phyloP scores from a whole-genome alignment of 2,888 invertebrate genomes.

The Aelia acuminata region DNA sequence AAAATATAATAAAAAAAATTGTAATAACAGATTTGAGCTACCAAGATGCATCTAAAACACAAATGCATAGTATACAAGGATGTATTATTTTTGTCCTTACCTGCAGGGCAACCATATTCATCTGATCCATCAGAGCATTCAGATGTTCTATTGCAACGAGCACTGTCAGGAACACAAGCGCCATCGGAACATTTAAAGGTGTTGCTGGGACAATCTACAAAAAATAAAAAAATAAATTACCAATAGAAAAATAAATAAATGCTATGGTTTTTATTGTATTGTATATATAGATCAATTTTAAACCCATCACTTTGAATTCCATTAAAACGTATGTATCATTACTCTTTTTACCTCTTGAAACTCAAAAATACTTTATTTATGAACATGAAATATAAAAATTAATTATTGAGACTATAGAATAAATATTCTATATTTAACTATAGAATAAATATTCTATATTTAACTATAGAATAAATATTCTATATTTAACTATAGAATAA shows the following conservation, averaged over 20 bases:
- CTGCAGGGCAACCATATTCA: conserved; percentile 63
- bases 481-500: too few species aligned
- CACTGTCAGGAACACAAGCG: conserved; percentile 73
- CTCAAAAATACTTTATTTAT: too few species aligned
- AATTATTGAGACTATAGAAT: too few species aligned
- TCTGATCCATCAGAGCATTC: conserved; percentile 72
- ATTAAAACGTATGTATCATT: too few species aligned
- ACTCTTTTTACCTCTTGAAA: too few species aligned
- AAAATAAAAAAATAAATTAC: neutral
- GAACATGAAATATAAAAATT: too few species aligned
- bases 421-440: too few species aligned
- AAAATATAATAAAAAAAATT: neutral
- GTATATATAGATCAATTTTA: neutral
- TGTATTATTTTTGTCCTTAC: neutral
- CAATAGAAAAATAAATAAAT: too few species aligned
- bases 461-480: too few species aligned
- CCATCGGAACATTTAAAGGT: conserved; percentile 70
- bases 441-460: too few species aligned
- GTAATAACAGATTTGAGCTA: neutral
- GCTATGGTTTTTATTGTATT: too few species aligned
- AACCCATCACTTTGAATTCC: neutral
- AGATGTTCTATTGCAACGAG: conserved; percentile 70
- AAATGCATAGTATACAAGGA: neutral
- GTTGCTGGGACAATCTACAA: conserved; percentile 13
- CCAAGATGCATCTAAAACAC: neutral